These are phyloP conservation scores for Labroides dimidiatus DNA, from an alignment of 2,797 vertebrate genomes.

Conservation along the genomic window DNA sequence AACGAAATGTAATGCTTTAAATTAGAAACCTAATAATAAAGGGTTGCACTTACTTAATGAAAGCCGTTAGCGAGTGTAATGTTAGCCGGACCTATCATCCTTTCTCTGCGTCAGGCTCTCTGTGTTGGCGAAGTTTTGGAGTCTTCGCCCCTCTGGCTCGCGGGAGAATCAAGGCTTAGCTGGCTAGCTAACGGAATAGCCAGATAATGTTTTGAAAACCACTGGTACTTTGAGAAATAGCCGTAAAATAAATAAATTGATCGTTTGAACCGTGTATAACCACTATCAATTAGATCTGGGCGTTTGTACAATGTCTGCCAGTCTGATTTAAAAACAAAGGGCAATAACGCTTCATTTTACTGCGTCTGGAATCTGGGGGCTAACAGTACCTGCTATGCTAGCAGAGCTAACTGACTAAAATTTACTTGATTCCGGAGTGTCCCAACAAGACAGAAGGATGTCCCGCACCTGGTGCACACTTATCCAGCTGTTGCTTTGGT, in stretches of 20 bases:
- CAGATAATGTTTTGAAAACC: slow-evolving; percentile 70
- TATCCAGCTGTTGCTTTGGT: slow-evolving; percentile 56
- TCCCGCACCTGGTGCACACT: slow-evolving; percentile 69
- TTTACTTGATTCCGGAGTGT: slow-evolving; percentile 84
- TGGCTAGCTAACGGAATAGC: slow-evolving; percentile 70
- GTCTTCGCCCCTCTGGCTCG: slow-evolving; percentile 77
- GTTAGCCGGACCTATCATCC: slow-evolving; percentile 49
- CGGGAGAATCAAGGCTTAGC: slow-evolving; percentile 82
- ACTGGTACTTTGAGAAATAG: slow-evolving; percentile 34
- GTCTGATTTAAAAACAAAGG: slow-evolving; percentile 84
- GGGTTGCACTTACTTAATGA: slow-evolving; percentile 23
- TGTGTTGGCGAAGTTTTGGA: slow-evolving; percentile 85
- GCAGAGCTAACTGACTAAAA: slow-evolving; percentile 79
- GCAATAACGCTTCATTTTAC: slow-evolving; percentile 85
- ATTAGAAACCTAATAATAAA: background rate
- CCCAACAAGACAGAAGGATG: slow-evolving; percentile 77
- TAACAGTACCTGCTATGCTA: slow-evolving; percentile 74
- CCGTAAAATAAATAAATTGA: slow-evolving; percentile 18
- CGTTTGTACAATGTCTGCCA: slow-evolving; percentile 57
- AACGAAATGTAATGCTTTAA: slow-evolving; percentile 4
- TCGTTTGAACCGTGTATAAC: slow-evolving; percentile 1
- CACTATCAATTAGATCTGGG: slow-evolving; percentile 23
- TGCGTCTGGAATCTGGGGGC: slow-evolving; percentile 76
- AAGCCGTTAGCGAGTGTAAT: slow-evolving; percentile 28
- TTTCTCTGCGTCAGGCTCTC: slow-evolving; percentile 56